phyloP scores from a whole-genome alignment of 2,113 vertebrate genomes.

The Micronisus gabar region DNA sequence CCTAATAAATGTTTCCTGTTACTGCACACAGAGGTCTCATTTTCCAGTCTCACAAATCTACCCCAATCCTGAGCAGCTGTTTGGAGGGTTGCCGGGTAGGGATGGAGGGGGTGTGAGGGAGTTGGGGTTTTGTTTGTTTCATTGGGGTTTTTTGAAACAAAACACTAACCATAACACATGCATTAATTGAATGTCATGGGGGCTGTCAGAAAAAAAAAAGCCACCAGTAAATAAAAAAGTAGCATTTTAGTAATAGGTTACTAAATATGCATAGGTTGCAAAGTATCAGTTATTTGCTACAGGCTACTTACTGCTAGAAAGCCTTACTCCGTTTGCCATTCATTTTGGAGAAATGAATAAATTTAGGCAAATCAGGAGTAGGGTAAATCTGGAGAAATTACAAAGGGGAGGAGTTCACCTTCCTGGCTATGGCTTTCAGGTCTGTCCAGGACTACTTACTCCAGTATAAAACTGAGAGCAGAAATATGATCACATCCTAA shows the following conservation, averaged over 20 bases:
- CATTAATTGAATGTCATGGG: neutral
- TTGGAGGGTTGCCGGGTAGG: neutral
- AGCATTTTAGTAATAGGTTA: neutral
- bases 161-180: neutral
- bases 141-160: neutral
- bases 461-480: constrained; percentile 66
- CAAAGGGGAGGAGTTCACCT: constrained; percentile 67
- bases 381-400: constrained; percentile 47
- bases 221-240: neutral
- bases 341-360: neutral
- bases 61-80: neutral
- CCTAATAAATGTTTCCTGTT: neutral
- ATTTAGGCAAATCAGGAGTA: constrained; percentile 31
- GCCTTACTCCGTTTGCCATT: neutral
- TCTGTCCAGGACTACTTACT: constrained; percentile 40
- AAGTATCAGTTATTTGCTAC: neutral
- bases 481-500: constrained; percentile 42
- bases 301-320: neutral
- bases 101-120: neutral
- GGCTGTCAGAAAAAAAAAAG: neutral
- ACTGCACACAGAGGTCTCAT: neutral
- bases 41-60: neutral
- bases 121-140: neutral
- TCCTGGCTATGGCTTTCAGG: constrained; percentile 55
- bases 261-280: neutral